These are phyloP conservation scores for Aplidium turbinatum DNA, from an alignment of 23 tunicate genomes.

Conservation along the genomic window DNA sequence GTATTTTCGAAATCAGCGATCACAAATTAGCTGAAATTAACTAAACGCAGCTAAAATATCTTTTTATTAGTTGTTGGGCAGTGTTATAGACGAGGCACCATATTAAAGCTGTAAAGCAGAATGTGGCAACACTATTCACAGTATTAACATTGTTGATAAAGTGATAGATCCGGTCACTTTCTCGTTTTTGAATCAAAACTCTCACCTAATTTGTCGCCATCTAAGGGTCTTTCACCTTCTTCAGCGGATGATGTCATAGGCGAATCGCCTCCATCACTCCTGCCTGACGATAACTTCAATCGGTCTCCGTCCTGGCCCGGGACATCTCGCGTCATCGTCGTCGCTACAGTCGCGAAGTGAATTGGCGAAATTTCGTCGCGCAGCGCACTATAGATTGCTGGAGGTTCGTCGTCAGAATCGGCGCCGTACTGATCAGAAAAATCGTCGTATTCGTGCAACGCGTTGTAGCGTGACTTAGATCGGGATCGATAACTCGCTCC, in stretches of 20 bases:
- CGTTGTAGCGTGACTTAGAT: slow-evolving; percentile 15
- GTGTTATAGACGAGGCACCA: no score
- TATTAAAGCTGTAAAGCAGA: no score
- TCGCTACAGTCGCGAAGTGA: neutral
- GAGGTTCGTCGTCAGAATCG: slow-evolving; percentile 6
- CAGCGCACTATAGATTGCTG: neutral
- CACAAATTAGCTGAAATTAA: no score
- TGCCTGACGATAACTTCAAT: neutral
- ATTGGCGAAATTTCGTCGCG: slow-evolving; percentile 7
- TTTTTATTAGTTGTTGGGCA: no score
- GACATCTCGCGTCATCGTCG: slow-evolving; percentile 24
- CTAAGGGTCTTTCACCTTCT: slow-evolving; percentile 2
- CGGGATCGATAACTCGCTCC: slow-evolving; percentile 24
- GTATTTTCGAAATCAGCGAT: no score
- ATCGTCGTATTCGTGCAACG: neutral
- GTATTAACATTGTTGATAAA: no score
- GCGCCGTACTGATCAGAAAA: slow-evolving; percentile 19
- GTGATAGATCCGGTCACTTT: no score
- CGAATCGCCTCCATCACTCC: slow-evolving; percentile 29
- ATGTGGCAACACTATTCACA: no score
- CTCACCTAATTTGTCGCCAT: no score
- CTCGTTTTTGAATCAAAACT: no score
- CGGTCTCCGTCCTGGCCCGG: neutral
- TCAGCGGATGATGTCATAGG: slow-evolving; percentile 24
- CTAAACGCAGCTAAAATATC: no score